Conservation (phyloP, 2,113 vertebrate species). For the Heterotilapia buettikoferi region DNA sequence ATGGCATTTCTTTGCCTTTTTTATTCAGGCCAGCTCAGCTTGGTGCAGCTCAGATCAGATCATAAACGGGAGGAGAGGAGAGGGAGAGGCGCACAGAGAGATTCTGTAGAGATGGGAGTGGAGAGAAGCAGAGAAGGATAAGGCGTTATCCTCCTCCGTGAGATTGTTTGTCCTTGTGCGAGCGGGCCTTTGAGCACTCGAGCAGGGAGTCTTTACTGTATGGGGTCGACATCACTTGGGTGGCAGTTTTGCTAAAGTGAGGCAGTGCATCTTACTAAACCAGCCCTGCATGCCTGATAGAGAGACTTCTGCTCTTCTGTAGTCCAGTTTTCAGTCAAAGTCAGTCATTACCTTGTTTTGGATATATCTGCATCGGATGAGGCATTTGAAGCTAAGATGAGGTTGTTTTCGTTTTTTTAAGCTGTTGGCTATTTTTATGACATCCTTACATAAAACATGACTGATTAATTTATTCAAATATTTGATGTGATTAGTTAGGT, state of each 20-base stretch:
- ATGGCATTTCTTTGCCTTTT: conserved; percentile 7
- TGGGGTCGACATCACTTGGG: conserved; percentile 22
- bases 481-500: neutral
- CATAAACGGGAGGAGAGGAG: neutral
- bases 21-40: conserved; percentile 38
- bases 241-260: conserved; percentile 1
- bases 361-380: neutral
- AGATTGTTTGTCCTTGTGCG: neutral
- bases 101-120: conserved; percentile 22
- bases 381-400: neutral
- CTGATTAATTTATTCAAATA: neutral
- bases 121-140: neutral
- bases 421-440: neutral
- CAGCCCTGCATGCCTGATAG: neutral
- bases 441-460: neutral
- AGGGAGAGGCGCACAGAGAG: conserved; percentile 2
- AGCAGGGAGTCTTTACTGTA: neutral
- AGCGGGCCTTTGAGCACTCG: neutral
- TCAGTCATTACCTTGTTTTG: neutral
- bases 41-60: conserved; percentile 7
- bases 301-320: neutral
- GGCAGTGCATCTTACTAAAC: neutral
- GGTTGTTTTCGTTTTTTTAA: neutral
- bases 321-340: neutral
- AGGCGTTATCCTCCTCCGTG: neutral